These are phyloP conservation scores for Myiotriccus ornatus DNA, from an alignment of 2,797 vertebrate species.

Conservation along the genomic window DNA sequence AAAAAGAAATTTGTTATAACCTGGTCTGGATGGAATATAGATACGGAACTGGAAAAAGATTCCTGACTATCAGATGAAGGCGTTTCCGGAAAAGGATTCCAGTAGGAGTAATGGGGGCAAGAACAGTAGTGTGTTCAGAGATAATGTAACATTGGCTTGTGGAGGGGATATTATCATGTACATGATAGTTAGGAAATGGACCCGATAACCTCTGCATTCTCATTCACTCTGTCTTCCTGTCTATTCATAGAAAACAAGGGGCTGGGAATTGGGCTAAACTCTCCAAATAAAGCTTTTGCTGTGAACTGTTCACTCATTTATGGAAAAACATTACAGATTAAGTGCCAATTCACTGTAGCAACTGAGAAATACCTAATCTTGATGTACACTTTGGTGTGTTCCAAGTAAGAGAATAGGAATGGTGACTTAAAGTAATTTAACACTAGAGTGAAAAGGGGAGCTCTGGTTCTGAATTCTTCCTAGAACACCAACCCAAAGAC, in stretches of 20 bases:
- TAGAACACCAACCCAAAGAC: background rate
- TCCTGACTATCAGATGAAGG: background rate
- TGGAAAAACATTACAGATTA: background rate
- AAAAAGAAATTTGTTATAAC: background rate
- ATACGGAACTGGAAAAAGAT: background rate
- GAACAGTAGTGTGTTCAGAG: background rate
- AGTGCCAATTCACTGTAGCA: background rate
- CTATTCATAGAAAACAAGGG: background rate
- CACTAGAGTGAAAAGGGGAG: background rate
- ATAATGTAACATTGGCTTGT: background rate
- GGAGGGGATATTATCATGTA: conserved; percentile 17
- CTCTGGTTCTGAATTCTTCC: background rate
- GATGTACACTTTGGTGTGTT: background rate
- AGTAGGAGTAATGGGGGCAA: background rate
- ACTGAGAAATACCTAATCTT: background rate
- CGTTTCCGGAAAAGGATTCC: conserved; percentile 6
- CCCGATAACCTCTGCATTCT: background rate
- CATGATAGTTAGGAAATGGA: conserved; percentile 14
- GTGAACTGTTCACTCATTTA: background rate
- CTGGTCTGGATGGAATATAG: background rate
- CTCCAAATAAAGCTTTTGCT: background rate
- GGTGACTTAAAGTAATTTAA: background rate
- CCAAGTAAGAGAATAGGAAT: background rate
- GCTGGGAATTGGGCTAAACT: background rate
- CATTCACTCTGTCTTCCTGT: conserved; percentile 32